Evolutionary conservation across 1,140 invertebrate genomes (phyloP), one percentile per base, ranked within the genome.

Genomic region (Fopius arisanus): DNA sequence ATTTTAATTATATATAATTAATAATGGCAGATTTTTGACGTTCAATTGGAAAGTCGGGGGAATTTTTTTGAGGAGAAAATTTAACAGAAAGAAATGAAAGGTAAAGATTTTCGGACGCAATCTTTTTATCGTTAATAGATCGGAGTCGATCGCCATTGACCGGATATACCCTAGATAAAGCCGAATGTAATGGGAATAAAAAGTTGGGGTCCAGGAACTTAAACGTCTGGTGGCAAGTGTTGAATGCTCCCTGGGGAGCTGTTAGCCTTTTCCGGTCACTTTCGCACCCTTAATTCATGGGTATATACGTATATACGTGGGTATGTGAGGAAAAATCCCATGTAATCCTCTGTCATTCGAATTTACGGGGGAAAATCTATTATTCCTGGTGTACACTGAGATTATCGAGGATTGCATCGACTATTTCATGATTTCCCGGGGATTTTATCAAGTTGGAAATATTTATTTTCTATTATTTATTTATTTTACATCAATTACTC

Each of bases 111-210:
- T 48, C 43, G 43, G 43, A 48, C 43, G 16, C 16, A 12, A n/a
- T 48, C 9, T n/a, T 48, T 77, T 84, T 84, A 84, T 84, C 83
- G 82, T 74, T 81, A 84, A 84, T 84, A 81, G 82, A 82, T 83
- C 83, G 79, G 12, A 5, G 14, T 48, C 43, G 43, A 48, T 48
- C 31, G 16, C 70, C 33, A 71, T 71, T n/a, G 21, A 19, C 29
- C 23, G 31, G 14, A 48, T 33, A 23, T 63, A 12, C 54, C 16
- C 43, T 4, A 40, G 70, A 71, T 71, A 71, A 71, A 37, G 70
- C 33, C 48, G n/a, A 71, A 26, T 10, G n/a, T 23, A 48, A 48
- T 48, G n/a, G 43, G 43, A n/a, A 48, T 48, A 48, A 48, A 48
- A 48, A 48, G 43, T 7, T 48, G 14, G 31, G 59, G 65, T 75